Evolutionary conservation across 2,888 invertebrate species (phyloP).

Genomic region (Eucriotettix oculatus): DNA sequence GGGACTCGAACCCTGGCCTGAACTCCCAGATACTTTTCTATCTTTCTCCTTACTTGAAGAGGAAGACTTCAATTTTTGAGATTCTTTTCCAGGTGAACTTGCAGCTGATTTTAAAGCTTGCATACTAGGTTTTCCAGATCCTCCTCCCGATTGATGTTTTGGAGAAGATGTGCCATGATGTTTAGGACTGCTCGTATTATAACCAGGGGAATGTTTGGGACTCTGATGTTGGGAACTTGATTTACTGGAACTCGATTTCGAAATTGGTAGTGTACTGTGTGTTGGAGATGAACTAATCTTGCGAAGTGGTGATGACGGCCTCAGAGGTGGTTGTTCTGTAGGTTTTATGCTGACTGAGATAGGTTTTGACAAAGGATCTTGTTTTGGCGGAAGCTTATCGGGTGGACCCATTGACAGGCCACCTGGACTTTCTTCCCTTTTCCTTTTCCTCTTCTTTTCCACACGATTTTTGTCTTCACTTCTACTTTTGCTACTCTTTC

Average conservation of each 20-base stretch:
- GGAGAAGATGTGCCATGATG: conserved; percentile 66
- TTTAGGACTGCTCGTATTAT: conserved; percentile 45
- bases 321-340: conserved; percentile 25
- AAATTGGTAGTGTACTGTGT: conserved; percentile 21
- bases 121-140: conserved; percentile 78
- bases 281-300: conserved; percentile 60
- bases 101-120: conserved; percentile 67
- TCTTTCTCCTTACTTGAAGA: conserved; percentile 31
- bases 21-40: conserved; percentile 25
- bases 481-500: conserved; percentile 26
- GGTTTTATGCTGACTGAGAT: conserved; percentile 60
- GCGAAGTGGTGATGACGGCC: conserved; percentile 45
- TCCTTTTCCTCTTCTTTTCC: conserved; percentile 56
- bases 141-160: conserved; percentile 47
- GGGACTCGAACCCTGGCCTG: conserved; percentile 41
- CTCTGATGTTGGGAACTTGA: conserved; percentile 25
- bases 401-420: conserved; percentile 54
- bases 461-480: conserved; percentile 28
- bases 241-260: conserved; percentile 5
- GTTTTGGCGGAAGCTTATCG: conserved; percentile 60
- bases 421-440: conserved; percentile 49
- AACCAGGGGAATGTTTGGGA: conserved; percentile 55
- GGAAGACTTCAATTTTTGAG: neutral
- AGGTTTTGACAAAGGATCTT: conserved; percentile 52
- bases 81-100: conserved; percentile 16